Conservation (phyloP, 1,140 invertebrate genomes). For the Pseudomyrmex dendroicus region DNA sequence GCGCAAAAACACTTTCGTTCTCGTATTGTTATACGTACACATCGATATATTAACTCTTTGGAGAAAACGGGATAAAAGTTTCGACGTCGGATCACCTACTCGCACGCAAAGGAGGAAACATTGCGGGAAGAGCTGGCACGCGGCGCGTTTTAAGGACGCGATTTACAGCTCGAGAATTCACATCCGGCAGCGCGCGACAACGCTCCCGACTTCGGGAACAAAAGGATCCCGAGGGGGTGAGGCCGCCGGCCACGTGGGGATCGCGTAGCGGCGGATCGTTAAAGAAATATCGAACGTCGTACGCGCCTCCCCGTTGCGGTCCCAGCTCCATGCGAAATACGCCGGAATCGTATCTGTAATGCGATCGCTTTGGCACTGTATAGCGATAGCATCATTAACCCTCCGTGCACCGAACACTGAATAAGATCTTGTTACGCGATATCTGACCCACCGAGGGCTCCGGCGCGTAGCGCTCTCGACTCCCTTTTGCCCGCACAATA, state of each 20-base stretch:
- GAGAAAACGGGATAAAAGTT: neutral
- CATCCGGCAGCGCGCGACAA: conserved; percentile 68
- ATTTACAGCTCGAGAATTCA: conserved; percentile 67
- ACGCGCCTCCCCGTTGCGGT: conserved; percentile 67
- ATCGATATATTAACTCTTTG: neutral
- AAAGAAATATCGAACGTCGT: conserved; percentile 79
- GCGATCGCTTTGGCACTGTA: conserved; percentile 85
- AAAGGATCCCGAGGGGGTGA: conserved; percentile 33
- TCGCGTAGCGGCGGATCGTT: conserved; percentile 69
- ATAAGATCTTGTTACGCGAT: conserved; percentile 85
- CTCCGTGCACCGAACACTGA: conserved; percentile 81
- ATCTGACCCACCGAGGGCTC: conserved; percentile 66
- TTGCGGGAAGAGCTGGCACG: neutral
- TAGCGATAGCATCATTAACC: conserved; percentile 85
- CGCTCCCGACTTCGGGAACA: conserved; percentile 55
- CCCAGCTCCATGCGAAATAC: conserved; percentile 68
- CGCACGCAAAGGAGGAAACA: no score
- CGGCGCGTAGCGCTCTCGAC: conserved; percentile 53
- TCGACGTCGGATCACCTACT: no score
- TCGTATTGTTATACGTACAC: neutral
- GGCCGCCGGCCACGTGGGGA: conserved; percentile 64
- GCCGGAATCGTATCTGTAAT: conserved; percentile 81
- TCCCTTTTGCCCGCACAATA: conserved; percentile 79
- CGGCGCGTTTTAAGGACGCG: conserved; percentile 42
- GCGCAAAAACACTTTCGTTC: neutral